Percentiles rank a stretch among this genome's conserved stretches.
These are phyloP conservation scores for Psilopsiagon aymara DNA, from an alignment of 2,113 vertebrate genomes.

Conservation along the genomic window DNA sequence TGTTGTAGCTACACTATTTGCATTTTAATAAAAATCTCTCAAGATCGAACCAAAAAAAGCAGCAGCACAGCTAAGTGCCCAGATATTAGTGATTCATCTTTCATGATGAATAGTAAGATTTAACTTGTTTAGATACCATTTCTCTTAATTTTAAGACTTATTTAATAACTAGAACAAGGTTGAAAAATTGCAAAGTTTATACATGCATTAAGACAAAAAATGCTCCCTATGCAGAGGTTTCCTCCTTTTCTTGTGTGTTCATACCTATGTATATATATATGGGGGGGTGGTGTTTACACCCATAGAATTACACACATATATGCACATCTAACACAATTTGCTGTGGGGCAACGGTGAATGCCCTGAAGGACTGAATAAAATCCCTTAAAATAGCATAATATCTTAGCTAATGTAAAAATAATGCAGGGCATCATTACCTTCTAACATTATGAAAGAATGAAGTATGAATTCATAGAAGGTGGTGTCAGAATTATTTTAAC, in stretches of 20 bases:
- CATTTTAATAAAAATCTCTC: slow-evolving; percentile 68
- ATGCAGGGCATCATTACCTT: background rate
- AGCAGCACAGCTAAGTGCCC: background rate
- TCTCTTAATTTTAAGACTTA: background rate
- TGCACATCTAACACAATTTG: background rate
- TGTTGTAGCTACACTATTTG: slow-evolving; percentile 51
- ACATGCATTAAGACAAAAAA: background rate
- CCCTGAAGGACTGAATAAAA: background rate
- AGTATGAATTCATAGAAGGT: background rate
- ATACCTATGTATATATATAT: background rate
- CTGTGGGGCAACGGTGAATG: background rate
- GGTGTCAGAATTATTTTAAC: background rate
- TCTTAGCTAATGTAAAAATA: background rate
- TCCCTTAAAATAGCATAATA: background rate
- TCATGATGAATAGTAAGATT: background rate
- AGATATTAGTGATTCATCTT: slow-evolving; percentile 5
- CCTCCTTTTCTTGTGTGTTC: background rate
- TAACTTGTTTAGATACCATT: background rate
- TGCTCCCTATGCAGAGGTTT: background rate
- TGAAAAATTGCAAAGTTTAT: background rate
- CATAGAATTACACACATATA: background rate
- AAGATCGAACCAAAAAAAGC: slow-evolving; percentile 26
- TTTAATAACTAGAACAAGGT: background rate
- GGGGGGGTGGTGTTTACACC: background rate
- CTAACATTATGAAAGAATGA: background rate